Evolutionary conservation across 2,797 vertebrate species (phyloP).

Genomic region (Diplodus puntazzo): DNA sequence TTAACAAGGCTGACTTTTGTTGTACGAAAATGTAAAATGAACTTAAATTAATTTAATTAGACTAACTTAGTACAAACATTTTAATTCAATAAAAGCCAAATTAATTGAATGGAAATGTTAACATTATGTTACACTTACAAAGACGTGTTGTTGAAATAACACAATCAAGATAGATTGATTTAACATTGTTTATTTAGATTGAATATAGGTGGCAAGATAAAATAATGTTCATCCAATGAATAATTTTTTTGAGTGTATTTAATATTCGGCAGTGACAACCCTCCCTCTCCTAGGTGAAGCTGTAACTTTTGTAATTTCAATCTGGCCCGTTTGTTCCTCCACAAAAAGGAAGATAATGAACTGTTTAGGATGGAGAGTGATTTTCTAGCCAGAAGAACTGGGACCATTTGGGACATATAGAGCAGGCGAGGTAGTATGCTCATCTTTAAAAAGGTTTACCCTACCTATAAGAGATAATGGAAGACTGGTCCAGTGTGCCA

Average conservation of each 20-base stretch:
- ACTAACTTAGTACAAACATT: neutral
- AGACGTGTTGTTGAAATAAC: neutral
- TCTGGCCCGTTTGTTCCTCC: no score
- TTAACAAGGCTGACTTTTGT: neutral
- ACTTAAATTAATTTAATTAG: neutral
- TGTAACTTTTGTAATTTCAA: no score
- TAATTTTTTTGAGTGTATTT: neutral
- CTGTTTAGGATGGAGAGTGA: no score
- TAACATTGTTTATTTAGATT: neutral
- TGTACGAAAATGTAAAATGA: neutral
- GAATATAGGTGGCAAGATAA: slow-evolving; percentile 4
- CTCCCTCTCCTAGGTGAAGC: no score
- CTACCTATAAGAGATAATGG: no score
- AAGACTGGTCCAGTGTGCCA: no score
- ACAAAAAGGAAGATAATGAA: no score
- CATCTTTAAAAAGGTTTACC: no score
- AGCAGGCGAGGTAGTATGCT: no score
- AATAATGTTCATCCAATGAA: slow-evolving; percentile 1
- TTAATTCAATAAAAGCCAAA: neutral
- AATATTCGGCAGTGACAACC: no score
- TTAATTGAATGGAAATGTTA: neutral
- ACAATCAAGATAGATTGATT: neutral
- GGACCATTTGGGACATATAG: no score
- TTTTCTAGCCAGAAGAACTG: no score
- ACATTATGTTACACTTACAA: neutral